Evolutionary conservation across 2,888 invertebrate species (phyloP).

Genomic region (Platycheirus rosarum): DNA sequence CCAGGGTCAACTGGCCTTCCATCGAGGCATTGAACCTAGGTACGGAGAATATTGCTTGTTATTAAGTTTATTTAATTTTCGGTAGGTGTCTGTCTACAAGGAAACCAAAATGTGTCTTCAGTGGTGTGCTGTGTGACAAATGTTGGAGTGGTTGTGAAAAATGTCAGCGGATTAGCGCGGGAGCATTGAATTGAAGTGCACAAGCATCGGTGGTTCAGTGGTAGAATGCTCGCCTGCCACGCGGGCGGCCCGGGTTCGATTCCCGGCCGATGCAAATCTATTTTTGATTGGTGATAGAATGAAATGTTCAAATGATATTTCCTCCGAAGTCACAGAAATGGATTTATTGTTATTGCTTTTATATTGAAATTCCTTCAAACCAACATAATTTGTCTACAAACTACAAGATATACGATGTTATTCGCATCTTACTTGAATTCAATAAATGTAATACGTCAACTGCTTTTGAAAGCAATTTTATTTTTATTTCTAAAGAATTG

Average conservation of each 20-base stretch:
- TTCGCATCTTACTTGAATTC: too few relatives aligned
- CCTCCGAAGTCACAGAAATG: too few relatives aligned
- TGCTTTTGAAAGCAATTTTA: too few relatives aligned
- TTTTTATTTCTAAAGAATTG: too few relatives aligned
- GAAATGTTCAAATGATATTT: too few relatives aligned
- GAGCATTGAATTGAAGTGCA: background rate
- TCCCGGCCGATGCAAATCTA: conserved; percentile 68
- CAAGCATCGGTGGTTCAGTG: conserved; percentile 73
- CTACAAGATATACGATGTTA: too few relatives aligned
- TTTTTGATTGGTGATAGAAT: conserved; percentile 12
- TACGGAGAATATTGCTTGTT: background rate
- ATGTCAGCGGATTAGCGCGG: background rate
- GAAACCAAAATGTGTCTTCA: too few relatives aligned
- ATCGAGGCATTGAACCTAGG: background rate
- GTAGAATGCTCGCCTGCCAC: conserved; percentile 74
- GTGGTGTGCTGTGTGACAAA: too few relatives aligned
- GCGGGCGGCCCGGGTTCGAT: conserved; percentile 74
- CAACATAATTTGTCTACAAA: too few relatives aligned
- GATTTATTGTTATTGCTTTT: too few relatives aligned
- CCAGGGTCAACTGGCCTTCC: conserved; percentile 9
- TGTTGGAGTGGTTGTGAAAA: background rate
- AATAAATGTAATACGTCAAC: too few relatives aligned
- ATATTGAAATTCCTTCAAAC: too few relatives aligned
- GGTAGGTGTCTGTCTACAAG: background rate
- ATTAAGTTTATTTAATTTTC: background rate